Evolutionary conservation across 1,140 invertebrate genomes (phyloP), one percentile per base, ranked within the genome.

Genomic region (Pogonognathellus flavescens): DNA sequence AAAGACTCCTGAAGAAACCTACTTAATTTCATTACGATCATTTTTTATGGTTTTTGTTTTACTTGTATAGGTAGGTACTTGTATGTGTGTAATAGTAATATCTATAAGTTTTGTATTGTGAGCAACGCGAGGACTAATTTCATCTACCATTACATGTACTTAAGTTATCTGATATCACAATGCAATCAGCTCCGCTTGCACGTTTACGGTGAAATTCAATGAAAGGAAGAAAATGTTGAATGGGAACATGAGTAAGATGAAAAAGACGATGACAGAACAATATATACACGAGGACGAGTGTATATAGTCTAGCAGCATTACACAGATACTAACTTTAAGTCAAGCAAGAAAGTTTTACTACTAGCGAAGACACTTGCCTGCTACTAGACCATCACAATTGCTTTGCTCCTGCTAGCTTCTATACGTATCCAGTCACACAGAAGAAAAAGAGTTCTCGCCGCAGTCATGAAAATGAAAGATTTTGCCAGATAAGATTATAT

Each of bases 401-500:
- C n/a, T 14, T n/a, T 57, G 11, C 11, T 13, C 2, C 10, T 57
- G 53, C 53, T 57, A 14, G n/a, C 53, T 1, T n/a, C n/a, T 14
- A 57, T 9, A 57, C 9, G 2, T 57, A 57, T n/a, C 53, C n/a
- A 57, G 11, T 14, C n/a, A 1, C 13, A 70, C 20, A 70, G 10
- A 76, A 31, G 70, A 76, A 50, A 50, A 76, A 76, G 41, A 76
- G 49, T 76, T 49, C n/a, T 31, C 41, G 25, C 31, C 70, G 31
- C 31, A 50, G 70, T 76, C 70, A 76, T 76, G 70, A 76, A 76
- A 76, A 41, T 76, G 70, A 76, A 31, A 76, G 70, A 76, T 81
- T 53, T 81, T 16, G 31, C 13, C 8, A 16, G 83, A 84, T 72
- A 20, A 84, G 83, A 84, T 84, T 72, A 84, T 84, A 62, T 84